Base-by-base conservation (phyloP, 2,888 invertebrate genomes). In the Drosophila borborema region DNA sequence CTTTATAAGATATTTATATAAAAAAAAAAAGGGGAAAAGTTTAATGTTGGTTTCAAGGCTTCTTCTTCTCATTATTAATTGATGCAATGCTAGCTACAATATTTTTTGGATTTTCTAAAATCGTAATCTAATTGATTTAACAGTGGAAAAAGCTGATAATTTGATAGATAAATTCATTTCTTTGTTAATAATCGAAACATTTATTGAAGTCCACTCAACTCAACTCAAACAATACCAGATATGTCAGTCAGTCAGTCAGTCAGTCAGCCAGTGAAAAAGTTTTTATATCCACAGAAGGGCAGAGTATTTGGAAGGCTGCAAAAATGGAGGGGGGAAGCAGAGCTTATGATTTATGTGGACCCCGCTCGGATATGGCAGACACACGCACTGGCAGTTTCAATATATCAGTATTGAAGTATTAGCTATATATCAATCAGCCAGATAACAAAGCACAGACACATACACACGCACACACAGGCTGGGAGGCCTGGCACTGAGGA, bases 351-450 rank as follows among this genome's bases (percentile, higher is more conserved):
- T 78, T 74, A 78, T 59, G 64, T 58, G 40, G 6, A 12, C 58
- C 10, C 23, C 18, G 20, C 36, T 64, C 48, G 23, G 34, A 65
- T 65, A 16, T 48, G 66, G 40, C 60, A 48, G 36, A 23, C 36
- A 23, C 54, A 34, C 18, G 45, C 64, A 59, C 45, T 60, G 63
- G 48, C 59, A 55, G 40, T 48, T 48, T 70, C 54, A 70, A 74
- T 77, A 62, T 41, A 70, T 65, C 79, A 74, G 74, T 66, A 66
- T 53, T 28, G 36, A 56, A 40, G 28, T 54, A 56, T 64, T 38
- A 34, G 61, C 75, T 64, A 71, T 75, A 77, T 71, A 77, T 75
- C 77, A 77, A 77, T 79, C 77, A 59, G 45, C 9, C 51, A 12
- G 46, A 31, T 45, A 46, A 40, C 64, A 77, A 56, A 41, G 41